A percentile compares a stretch with the other conserved stretches of the same genome.
Evolutionary conservation across 2,113 vertebrate genomes (phyloP).

Genomic region (Haliaeetus leucogaster): DNA sequence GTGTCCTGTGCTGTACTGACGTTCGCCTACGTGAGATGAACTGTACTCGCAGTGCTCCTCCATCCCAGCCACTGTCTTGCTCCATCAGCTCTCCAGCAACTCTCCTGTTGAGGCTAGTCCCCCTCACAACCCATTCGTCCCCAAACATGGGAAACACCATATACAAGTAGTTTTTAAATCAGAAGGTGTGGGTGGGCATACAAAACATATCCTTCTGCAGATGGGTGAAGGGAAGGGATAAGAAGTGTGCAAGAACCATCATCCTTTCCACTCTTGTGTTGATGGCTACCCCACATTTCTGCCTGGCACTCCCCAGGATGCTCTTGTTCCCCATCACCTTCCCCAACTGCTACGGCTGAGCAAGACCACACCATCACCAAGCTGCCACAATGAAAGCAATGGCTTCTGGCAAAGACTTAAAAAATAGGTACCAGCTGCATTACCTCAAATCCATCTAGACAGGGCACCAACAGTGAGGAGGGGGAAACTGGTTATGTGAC

Average conservation of each 20-base stretch:
- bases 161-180: background rate
- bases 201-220: background rate
- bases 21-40: background rate
- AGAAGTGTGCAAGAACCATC: background rate
- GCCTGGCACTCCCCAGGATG: background rate
- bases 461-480: background rate
- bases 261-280: background rate
- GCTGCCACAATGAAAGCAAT: accelerated
- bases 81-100: background rate
- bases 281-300: background rate
- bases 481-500: background rate
- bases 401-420: background rate
- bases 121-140: background rate
- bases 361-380: background rate
- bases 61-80: background rate
- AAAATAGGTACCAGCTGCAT: background rate
- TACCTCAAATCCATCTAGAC: background rate
- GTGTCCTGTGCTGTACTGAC: background rate
- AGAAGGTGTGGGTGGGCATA: background rate
- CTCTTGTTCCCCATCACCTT: background rate
- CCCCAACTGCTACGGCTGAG: background rate
- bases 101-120: background rate
- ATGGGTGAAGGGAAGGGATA: background rate
- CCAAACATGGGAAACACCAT: background rate
- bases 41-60: background rate